phyloP scores from a whole-genome alignment of 1,140 invertebrate species.

The Caenorhabditis inopinata region DNA sequence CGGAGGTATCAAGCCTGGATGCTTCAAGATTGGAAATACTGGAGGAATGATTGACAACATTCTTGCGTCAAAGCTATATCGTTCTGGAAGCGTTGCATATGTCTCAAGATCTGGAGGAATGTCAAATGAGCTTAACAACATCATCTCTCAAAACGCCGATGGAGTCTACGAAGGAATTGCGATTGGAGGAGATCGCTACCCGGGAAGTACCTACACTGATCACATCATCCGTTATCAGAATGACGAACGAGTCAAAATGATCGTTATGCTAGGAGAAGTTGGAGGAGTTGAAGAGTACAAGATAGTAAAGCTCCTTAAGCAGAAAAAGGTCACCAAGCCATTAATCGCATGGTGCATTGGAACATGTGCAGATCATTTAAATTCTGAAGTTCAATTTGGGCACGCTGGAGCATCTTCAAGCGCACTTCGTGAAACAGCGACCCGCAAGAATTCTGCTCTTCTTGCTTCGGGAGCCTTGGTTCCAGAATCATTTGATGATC shows the following conservation, averaged over 20 bases:
- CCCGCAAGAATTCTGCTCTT: conserved; percentile 85
- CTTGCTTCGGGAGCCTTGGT: conserved; percentile 80
- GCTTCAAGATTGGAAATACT: conserved; percentile 99
- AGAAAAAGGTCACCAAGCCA: conserved; percentile 84
- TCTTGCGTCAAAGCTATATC: conserved; percentile 90
- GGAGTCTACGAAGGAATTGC: conserved; percentile 76
- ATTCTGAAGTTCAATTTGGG: conserved; percentile 85
- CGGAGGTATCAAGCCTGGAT: conserved; percentile 92
- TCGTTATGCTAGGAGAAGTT: conserved; percentile 22
- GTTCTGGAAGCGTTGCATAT: conserved; percentile 91
- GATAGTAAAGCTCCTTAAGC: conserved; percentile 83
- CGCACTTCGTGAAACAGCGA: conserved; percentile 86
- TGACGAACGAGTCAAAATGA: conserved; percentile 13
- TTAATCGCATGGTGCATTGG: conserved; percentile 98
- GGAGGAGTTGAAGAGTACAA: conserved; percentile 80
- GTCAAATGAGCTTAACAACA: conserved; percentile 99
- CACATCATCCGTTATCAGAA: conserved; percentile 82
- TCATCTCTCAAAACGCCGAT: conserved; percentile 91
- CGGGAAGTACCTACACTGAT: conserved; percentile 88
- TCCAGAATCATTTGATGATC: conserved; percentile 86
- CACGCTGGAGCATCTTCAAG: conserved; percentile 98
- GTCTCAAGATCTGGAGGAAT: conserved; percentile 97
- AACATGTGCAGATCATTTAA: conserved; percentile 73
- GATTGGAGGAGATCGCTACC: conserved; percentile 59
- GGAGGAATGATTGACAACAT: conserved; percentile 99